phyloP scores from a whole-genome alignment of 2,113 vertebrate species.

The Osmerus eperlanus region DNA sequence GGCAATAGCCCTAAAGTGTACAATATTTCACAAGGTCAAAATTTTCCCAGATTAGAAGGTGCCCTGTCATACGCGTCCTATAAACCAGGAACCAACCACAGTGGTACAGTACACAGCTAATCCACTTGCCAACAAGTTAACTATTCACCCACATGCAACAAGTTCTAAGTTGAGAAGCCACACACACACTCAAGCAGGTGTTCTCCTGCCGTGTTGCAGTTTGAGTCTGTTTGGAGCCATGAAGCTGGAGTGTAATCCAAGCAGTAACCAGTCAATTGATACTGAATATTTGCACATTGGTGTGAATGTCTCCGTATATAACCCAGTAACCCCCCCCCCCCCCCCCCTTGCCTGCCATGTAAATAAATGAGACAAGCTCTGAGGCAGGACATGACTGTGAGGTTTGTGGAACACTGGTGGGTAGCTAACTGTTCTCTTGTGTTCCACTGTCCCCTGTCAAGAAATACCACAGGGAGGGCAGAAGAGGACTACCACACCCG shows the following conservation, averaged over 20 bases:
- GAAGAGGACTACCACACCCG: slow-evolving; percentile 82
- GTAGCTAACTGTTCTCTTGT: slow-evolving; percentile 35
- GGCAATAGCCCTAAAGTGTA: slow-evolving; percentile 19
- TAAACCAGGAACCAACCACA: background rate
- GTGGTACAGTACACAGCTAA: slow-evolving; percentile 20
- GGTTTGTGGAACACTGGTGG: slow-evolving; percentile 19
- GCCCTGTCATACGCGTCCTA: slow-evolving; percentile 12
- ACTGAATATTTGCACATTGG: background rate
- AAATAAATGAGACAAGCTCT: slow-evolving; percentile 30
- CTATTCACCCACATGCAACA: slow-evolving; percentile 35
- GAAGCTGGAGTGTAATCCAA: slow-evolving; percentile 13
- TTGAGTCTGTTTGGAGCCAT: background rate
- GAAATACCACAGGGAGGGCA: slow-evolving; percentile 24
- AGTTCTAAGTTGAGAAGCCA: slow-evolving; percentile 23
- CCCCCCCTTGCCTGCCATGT: background rate
- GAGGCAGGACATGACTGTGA: slow-evolving; percentile 37
- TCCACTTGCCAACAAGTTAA: slow-evolving; percentile 23
- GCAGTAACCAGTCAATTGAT: slow-evolving; percentile 8
- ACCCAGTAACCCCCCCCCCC: background rate
- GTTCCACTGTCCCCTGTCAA: slow-evolving; percentile 31
- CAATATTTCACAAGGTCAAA: slow-evolving; percentile 30
- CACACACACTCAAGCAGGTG: slow-evolving; percentile 11
- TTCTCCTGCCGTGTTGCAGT: slow-evolving; percentile 16
- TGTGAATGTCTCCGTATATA: background rate
- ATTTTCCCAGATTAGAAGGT: slow-evolving; percentile 17